These are phyloP conservation scores for Chelonus formosanus DNA, from an alignment of 2,888 invertebrate genomes.

Conservation along the genomic window DNA sequence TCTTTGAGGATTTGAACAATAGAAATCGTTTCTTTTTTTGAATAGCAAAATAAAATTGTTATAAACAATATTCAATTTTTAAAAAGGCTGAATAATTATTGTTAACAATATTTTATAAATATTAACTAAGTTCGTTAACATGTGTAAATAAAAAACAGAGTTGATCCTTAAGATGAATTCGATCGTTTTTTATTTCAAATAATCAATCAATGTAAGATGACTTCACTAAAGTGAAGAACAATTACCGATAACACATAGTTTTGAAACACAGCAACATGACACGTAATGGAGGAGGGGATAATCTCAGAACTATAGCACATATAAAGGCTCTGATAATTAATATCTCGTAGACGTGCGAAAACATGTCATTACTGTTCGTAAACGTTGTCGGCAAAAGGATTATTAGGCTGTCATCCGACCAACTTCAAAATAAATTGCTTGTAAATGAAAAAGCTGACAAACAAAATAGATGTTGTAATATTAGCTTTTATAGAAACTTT, in stretches of 20 bases:
- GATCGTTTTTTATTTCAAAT: no score
- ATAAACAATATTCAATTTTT: no score
- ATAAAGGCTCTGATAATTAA: conserved; percentile 38
- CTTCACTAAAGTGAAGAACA: no score
- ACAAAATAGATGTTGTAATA: background rate
- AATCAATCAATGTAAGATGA: no score
- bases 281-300: conserved; percentile 28
- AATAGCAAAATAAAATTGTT: no score
- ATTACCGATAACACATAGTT: background rate
- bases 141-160: no score
- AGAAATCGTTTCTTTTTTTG: no score
- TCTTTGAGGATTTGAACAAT: no score
- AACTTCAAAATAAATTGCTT: conserved; percentile 10
- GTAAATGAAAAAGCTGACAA: conserved; percentile 2
- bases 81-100: no score
- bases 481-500: background rate
- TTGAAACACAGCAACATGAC: conserved; percentile 30
- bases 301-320: conserved; percentile 8
- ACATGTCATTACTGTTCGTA: conserved; percentile 41
- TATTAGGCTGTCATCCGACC: conserved; percentile 40
- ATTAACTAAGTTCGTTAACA: no score
- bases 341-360: conserved; percentile 42
- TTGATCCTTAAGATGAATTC: no score
- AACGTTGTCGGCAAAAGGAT: conserved; percentile 41
- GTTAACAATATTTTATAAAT: no score